A percentile compares a stretch with the other conserved stretches of the same genome.
These are phyloP conservation scores for Chunga burmeisteri DNA, from an alignment of 2,113 vertebrate species.

Conservation along the genomic window DNA sequence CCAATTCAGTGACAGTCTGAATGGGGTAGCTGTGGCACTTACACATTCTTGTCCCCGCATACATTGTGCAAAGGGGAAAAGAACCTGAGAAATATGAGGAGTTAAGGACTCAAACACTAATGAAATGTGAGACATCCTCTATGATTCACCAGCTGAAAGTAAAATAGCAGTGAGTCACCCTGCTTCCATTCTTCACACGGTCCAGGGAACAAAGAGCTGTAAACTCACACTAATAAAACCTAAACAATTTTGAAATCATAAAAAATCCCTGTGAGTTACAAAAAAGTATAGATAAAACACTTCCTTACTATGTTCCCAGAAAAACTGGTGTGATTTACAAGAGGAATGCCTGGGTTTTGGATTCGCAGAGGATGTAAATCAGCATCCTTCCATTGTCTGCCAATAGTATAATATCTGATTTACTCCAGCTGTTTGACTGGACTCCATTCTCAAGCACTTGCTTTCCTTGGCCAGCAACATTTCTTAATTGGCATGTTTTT, in stretches of 20 bases:
- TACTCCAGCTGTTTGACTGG: neutral
- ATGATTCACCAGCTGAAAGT: constrained; percentile 63
- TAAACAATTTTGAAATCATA: constrained; percentile 23
- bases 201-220: constrained; percentile 57
- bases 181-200: constrained; percentile 32
- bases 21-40: constrained; percentile 20
- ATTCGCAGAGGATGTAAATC: constrained; percentile 29
- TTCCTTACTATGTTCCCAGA: neutral
- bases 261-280: neutral
- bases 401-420: constrained; percentile 28
- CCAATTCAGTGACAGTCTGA: constrained; percentile 53
- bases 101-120: constrained; percentile 60
- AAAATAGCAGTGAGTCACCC: neutral
- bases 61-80: constrained; percentile 59
- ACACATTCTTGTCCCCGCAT: constrained; percentile 50
- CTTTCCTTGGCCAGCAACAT: neutral
- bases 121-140: constrained; percentile 70
- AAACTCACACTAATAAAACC: constrained; percentile 35
- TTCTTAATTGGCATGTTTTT: neutral
- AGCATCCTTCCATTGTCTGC: constrained; percentile 5
- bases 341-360: neutral
- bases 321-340: constrained; percentile 29
- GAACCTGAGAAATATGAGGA: constrained; percentile 73
- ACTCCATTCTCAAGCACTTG: neutral
- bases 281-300: constrained; percentile 5